Evolutionary conservation across 2,797 vertebrate genomes (phyloP), one percentile per base, ranked within the genome.

Genomic region (Triplophysa bombifrons): DNA sequence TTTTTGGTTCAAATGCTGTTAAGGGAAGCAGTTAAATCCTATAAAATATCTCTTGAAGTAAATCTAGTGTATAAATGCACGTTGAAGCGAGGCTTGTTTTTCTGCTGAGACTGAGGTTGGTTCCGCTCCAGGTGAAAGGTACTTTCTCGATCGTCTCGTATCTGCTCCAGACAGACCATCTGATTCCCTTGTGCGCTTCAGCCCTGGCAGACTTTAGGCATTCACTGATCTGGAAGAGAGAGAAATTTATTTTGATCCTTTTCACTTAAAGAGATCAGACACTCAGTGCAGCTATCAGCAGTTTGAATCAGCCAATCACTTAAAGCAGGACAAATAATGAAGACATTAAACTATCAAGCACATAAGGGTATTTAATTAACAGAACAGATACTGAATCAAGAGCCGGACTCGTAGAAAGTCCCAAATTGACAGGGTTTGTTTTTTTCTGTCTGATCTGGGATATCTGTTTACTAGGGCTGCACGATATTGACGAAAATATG

Each of bases 251-350:
- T 87, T 76, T 76, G 85, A 85, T 84, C 86, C 88, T 83, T 89
- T 92, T 91, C 92, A 92, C 93, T 93, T 93, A 94, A 92, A 92
- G 85, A 90, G 91, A 92, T 93, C 90, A 90, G 91, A 92, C 90
- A 85, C 83, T 87, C 85, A 80, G 85, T 92, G 92, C 91, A 87
- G 90, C 84, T 90, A 92, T 95, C 93, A 94, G 94, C 94, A 94
- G 86, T 94, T 94, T 93, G 86, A 89, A 92, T 91, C 61, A 65
- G 86, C 91, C 92, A 94, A 94, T 94, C 92, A 93, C 92, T 95
- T 94, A 94, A 93, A 93, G 88, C 87, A 2, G 85, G 73, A 85
- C 85, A 84, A 90, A 90, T 76, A 85, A 64, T 69, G 86, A 89
- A 88, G 89, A 91, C 91, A 92, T 93, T 91, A 89, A 93, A 91